These are phyloP conservation scores for Entomobrya proxima DNA, from an alignment of 2,888 invertebrate genomes.

Conservation along the genomic window DNA sequence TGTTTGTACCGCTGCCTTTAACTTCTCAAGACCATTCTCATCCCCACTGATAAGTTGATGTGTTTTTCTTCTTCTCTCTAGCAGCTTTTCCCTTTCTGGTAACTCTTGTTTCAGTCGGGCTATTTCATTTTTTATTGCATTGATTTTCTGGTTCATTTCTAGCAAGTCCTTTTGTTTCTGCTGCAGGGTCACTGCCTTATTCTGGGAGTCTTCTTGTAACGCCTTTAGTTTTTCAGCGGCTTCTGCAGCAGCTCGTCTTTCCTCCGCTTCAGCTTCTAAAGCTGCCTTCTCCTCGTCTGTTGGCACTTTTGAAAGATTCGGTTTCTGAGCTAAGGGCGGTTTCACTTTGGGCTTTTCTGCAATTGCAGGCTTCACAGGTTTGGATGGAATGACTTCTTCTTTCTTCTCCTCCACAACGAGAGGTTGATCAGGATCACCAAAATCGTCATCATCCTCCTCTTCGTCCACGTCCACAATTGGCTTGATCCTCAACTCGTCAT, in stretches of 20 bases:
- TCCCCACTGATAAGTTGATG: slow-evolving; percentile 69
- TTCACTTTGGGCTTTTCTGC: slow-evolving; percentile 71
- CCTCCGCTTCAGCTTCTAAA: slow-evolving; percentile 17
- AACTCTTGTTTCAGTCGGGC: slow-evolving; percentile 56
- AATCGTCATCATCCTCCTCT: slow-evolving; percentile 73
- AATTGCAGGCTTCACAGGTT: slow-evolving; percentile 70
- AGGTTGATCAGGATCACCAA: slow-evolving; percentile 73
- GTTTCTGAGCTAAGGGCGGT: slow-evolving; percentile 72
- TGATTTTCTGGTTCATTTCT: slow-evolving; percentile 49
- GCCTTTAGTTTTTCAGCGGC: slow-evolving; percentile 62
- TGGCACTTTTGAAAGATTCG: slow-evolving; percentile 49
- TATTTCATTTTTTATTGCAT: slow-evolving; percentile 58
- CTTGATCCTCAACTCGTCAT: background rate
- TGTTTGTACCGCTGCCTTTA: slow-evolving; percentile 79
- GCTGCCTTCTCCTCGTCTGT: slow-evolving; percentile 45
- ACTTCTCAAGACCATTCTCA: slow-evolving; percentile 72
- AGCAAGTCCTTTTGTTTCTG: slow-evolving; percentile 57
- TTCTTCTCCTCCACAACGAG: slow-evolving; percentile 18
- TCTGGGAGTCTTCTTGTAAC: slow-evolving; percentile 70
- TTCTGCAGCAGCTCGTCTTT: slow-evolving; percentile 52
- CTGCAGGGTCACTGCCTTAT: slow-evolving; percentile 63
- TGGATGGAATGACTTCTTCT: slow-evolving; percentile 56
- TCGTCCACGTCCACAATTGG: background rate
- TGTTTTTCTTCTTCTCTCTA: slow-evolving; percentile 70
- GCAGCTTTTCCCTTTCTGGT: slow-evolving; percentile 66